Evolutionary conservation across 2,113 vertebrate genomes (phyloP), one percentile per base, ranked within the genome.

Genomic region (Aleadryas rufinucha): DNA sequence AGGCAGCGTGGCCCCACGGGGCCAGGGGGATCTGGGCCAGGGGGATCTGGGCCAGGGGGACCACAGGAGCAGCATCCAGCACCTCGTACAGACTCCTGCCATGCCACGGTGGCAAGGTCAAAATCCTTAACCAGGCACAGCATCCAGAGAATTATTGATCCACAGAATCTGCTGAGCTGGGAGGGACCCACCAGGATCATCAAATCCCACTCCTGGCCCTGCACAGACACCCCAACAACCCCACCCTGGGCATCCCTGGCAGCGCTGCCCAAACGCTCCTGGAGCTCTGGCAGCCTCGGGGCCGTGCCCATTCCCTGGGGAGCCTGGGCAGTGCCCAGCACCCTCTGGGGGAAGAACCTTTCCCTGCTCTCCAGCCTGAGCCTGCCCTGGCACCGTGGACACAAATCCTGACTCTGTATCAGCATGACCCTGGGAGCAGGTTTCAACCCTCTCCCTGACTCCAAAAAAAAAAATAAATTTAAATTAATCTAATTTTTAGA

Each of bases 81-180:
- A 42, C 16, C 21, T 2, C 0, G 1, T 2, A 33, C 22, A 0
- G 0, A 50, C 26, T 37, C 27, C 50, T 31, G 57, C 37, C 49
- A 7, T 2, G 0, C n/a, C 22, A 3, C 0, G 2, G 10, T 6
- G 39, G 16, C 24, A 68, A 59, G 35, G 28, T 8, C 4, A 1
- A n/a, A 76, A 37, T 13, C 53, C 69, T 50, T 30, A 20, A 17
- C 6, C 6, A 16, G 41, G 12, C 30, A 11, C 16, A 27, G 37
- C 53, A 33, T 1, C 50, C 50, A 13, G 19, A 54, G 39, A 31
- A 33, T 65, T 42, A 65, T 0, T 11, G 50, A 45, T 9, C 52
- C 37, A 56, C 0, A 23, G 20, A 59, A 39, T 5, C 0, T 2
- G 37, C 45, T 4, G 2, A 39, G 39, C 2, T 45, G 23, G 37